Conservation (phyloP, 2,113 vertebrate species). For the Hydrochoerus hydrochaeris region DNA sequence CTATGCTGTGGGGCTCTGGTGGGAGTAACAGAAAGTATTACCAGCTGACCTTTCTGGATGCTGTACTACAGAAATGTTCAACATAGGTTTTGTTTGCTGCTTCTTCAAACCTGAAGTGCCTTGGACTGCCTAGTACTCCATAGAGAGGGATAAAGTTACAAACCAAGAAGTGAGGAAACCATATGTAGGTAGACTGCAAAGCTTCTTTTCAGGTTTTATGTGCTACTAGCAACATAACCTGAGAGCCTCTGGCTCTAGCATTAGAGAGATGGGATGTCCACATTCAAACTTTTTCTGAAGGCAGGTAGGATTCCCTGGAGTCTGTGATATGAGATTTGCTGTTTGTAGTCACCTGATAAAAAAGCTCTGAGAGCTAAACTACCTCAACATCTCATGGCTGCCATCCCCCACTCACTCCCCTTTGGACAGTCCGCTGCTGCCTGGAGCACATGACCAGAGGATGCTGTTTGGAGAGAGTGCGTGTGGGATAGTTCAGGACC, state of each 20-base stretch:
- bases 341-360: not conserved
- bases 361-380: not conserved
- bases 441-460: not conserved
- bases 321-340: not conserved
- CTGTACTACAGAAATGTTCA: not conserved
- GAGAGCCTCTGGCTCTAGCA: fast-evolving
- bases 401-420: no score
- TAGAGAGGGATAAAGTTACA: not conserved
- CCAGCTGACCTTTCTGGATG: not conserved
- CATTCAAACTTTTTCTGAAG: not conserved
- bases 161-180: not conserved
- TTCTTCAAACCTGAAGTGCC: not conserved
- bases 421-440: fast-evolving
- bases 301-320: not conserved
- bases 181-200: not conserved
- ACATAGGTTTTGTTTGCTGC: not conserved
- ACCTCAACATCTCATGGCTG: not conserved
- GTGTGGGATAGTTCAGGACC: not conserved
- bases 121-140: not conserved
- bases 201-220: not conserved
- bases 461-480: not conserved
- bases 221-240: fast-evolving
- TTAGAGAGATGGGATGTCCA: not conserved
- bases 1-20: not conserved
- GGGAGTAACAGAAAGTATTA: not conserved